Evolutionary conservation across 2,113 vertebrate genomes (phyloP).

Genomic region (Phalacrocorax brasilianus): DNA sequence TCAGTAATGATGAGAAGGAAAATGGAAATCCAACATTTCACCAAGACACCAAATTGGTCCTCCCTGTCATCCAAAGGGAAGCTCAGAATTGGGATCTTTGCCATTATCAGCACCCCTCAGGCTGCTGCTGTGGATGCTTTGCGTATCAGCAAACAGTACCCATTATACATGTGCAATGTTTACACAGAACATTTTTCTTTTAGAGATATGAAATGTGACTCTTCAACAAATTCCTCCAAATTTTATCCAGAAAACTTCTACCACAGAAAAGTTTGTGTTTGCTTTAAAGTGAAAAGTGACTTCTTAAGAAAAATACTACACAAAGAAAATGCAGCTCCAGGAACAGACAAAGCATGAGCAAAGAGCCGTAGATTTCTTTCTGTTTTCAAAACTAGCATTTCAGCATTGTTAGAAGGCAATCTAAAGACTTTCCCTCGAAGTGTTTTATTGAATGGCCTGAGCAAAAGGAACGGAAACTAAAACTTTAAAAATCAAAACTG

Average conservation of each 20-base stretch:
- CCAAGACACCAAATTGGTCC: not conserved
- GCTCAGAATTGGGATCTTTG: not conserved
- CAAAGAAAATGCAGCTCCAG: not conserved
- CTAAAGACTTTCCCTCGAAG: not conserved
- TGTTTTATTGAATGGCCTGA: not conserved
- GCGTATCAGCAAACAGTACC: not conserved
- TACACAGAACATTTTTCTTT: not conserved
- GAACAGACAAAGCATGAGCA: not conserved
- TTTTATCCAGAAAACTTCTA: not conserved
- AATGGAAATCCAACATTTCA: not conserved
- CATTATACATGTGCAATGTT: not conserved
- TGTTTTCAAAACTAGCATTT: not conserved
- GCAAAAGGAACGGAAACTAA: not conserved
- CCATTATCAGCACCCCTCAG: not conserved
- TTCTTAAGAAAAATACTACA: not conserved
- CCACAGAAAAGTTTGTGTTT: not conserved
- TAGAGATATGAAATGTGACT: not conserved
- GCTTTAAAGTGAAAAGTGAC: not conserved
- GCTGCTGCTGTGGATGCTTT: not conserved
- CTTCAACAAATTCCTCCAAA: not conserved
- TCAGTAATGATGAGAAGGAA: not conserved
- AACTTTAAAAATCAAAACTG: not conserved
- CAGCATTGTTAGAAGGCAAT: not conserved
- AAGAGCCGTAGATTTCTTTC: not conserved
- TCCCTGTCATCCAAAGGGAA: not conserved